Base-by-base conservation (phyloP, 1,140 invertebrate genomes). In the Pseudoatta argentina region DNA sequence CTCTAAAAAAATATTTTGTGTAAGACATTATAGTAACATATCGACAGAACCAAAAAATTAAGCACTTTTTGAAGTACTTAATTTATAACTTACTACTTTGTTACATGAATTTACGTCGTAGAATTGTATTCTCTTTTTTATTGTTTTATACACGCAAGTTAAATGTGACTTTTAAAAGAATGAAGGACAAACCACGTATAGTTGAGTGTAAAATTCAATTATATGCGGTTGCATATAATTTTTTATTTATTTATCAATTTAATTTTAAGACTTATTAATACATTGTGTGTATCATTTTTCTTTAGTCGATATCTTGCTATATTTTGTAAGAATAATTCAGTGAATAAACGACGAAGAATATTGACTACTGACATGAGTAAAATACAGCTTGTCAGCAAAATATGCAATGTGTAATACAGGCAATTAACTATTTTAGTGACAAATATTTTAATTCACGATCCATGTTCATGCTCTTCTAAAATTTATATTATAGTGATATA, bases 261-360 rank as follows among this genome's bases (percentile, higher is more conserved):
- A 75, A 75, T 75, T 75, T 39, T 75, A 75, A 75, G 72, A 59
- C 3, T 59, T 34, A 14, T 30, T 4, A 59, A 75, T 75, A 73
- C n/a, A 59, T 59, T 59, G 53, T 53, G 30, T 75, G 30, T 34
- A 57, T 39, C n/a, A 59, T 24, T 30, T 75, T 59, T 39, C 1
- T 39, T 39, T 39, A 39, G 7, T 75, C 24, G 57, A 4, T 59
- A 44, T 75, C 12, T 59, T 14, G 3, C 14, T 44, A 75, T 61
- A 75, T 59, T 75, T 73, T 75, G 16, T 75, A 75, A 75, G 55
- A 2, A 18, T 59, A 24, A 59, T 16, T 16, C 55, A 61, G 30
- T 61, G 30, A 59, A 75, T 14, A 75, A 44, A 55, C 34, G 72
- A 75, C 21, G 3, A 75, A 75, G 59, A 75, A 39, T 75, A n/a